Percentiles rank a stretch among this genome's conserved stretches.
Evolutionary conservation across 2,113 vertebrate genomes (phyloP).

Genomic region (Andinoacara biseriatus): DNA sequence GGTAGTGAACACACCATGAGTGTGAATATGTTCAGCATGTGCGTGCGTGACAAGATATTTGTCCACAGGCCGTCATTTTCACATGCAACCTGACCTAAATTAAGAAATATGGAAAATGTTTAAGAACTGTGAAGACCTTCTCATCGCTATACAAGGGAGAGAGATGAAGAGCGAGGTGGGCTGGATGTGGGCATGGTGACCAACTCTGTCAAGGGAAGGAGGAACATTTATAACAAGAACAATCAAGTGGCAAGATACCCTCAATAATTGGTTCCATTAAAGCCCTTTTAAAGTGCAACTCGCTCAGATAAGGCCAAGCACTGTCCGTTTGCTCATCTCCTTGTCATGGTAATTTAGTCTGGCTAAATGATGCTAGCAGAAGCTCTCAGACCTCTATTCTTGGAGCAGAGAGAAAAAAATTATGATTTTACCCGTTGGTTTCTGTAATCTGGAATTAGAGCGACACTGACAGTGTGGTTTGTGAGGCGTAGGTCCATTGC

Average conservation of each 20-base stretch:
- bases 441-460: constrained; percentile 75
- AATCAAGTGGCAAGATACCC: constrained; percentile 72
- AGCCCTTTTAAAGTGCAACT: constrained; percentile 76
- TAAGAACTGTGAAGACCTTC: constrained; percentile 80
- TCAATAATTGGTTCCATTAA: constrained; percentile 82
- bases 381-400: constrained; percentile 69
- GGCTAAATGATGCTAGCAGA: constrained; percentile 78
- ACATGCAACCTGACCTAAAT: constrained; percentile 80
- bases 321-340: constrained; percentile 69
- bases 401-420: constrained; percentile 69
- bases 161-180: constrained; percentile 58
- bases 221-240: constrained; percentile 72
- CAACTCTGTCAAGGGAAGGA: constrained; percentile 67
- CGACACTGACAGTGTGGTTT: constrained; percentile 49
- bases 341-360: constrained; percentile 78
- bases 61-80: constrained; percentile 58
- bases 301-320: constrained; percentile 69
- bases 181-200: constrained; percentile 33
- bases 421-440: constrained; percentile 74
- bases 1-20: neutral
- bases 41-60: constrained; percentile 20
- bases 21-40: constrained; percentile 29
- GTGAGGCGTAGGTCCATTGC: constrained; percentile 31
- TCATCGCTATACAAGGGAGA: constrained; percentile 64
- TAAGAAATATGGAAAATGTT: constrained; percentile 83